Percentiles rank a stretch among this genome's conserved stretches.
Evolutionary conservation across 2,888 invertebrate genomes (phyloP).

Genomic region (Cephus spinipes): DNA sequence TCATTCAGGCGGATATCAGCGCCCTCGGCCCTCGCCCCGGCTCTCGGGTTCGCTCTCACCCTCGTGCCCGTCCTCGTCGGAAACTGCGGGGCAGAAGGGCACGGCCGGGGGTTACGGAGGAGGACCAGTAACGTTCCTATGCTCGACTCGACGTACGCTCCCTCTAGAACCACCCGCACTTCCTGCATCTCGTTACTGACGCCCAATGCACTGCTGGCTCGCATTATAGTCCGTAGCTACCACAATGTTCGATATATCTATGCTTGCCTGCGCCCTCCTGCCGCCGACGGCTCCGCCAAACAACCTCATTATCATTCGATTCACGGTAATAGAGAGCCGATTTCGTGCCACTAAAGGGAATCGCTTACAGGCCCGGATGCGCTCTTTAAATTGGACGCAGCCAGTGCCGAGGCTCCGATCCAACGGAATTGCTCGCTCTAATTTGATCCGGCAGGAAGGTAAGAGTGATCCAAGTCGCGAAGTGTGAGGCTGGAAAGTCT

Average conservation of each 20-base stretch:
- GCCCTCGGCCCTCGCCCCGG: constrained; percentile 56
- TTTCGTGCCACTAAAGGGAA: constrained; percentile 20
- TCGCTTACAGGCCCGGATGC: not conserved
- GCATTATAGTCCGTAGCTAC: constrained; percentile 55
- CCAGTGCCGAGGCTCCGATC: not conserved
- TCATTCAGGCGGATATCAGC: constrained; percentile 63
- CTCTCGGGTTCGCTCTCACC: constrained; percentile 39
- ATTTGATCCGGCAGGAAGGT: no score
- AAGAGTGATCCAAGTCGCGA: no score
- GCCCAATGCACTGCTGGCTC: constrained; percentile 58
- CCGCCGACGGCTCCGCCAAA: constrained; percentile 31
- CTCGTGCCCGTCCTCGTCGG: constrained; percentile 22
- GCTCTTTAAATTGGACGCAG: constrained; percentile 4
- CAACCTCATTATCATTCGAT: constrained; percentile 64
- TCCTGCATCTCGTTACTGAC: constrained; percentile 64
- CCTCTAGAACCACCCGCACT: constrained; percentile 52
- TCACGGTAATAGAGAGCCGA: constrained; percentile 54
- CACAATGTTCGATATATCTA: not conserved
- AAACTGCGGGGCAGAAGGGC: no score
- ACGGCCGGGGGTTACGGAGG: not conserved
- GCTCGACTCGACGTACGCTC: constrained; percentile 29
- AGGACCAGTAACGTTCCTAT: constrained; percentile 25
- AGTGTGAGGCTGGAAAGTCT: no score
- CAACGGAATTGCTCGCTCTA: not conserved
- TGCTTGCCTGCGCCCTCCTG: not conserved